phyloP scores from a whole-genome alignment of 2,797 vertebrate genomes.

The Distichodus sexfasciatus region DNA sequence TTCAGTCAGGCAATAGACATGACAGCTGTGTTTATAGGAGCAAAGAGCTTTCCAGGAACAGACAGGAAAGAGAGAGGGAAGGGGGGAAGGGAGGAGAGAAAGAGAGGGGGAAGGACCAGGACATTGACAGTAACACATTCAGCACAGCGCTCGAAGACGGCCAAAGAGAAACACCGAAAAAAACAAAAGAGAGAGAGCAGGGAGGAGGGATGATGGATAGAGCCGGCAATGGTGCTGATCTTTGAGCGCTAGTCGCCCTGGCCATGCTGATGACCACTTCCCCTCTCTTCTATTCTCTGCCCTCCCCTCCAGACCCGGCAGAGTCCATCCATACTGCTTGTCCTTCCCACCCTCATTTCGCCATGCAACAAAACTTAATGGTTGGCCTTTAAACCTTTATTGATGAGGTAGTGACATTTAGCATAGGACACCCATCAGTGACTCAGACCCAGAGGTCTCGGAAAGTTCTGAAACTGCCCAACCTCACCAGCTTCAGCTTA shows the following conservation, averaged over 20 bases:
- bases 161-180: conserved; percentile 11
- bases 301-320: conserved; percentile 19
- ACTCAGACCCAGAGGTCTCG: conserved; percentile 34
- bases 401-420: conserved; percentile 57
- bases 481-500: conserved; percentile 25
- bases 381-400: conserved; percentile 50
- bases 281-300: too few species aligned
- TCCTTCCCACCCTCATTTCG: conserved; percentile 41
- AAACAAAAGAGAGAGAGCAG: conserved; percentile 9
- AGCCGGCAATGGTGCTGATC: conserved; percentile 21
- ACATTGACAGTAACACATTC: conserved; percentile 34
- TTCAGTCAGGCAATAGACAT: conserved; percentile 79
- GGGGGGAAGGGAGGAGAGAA: conserved; percentile 27
- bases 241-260: conserved; percentile 21
- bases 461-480: conserved; percentile 33
- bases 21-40: conserved; percentile 75
- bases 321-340: conserved; percentile 25
- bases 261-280: conserved; percentile 33
- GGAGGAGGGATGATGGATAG: conserved; percentile 14
- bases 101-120: conserved; percentile 25
- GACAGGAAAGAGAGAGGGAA: conserved; percentile 27
- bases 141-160: conserved; percentile 45
- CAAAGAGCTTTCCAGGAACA: conserved; percentile 41
- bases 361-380: conserved; percentile 47
- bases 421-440: conserved; percentile 47